Evolutionary conservation across 2,113 vertebrate genomes (phyloP).

Genomic region (Hemicordylus capensis): DNA sequence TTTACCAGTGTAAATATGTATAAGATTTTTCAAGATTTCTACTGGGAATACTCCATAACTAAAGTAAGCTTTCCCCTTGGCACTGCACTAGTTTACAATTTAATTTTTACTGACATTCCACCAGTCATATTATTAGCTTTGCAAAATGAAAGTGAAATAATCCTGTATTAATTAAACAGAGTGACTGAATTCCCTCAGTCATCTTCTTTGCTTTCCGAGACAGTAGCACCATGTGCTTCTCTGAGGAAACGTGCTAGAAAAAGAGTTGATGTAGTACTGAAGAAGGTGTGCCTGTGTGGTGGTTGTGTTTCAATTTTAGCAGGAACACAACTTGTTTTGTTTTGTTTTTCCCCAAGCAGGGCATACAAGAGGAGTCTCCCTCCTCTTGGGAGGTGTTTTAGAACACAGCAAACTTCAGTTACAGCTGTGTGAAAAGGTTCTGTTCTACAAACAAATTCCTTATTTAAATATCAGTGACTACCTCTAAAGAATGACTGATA

Average conservation of each 20-base stretch:
- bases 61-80: constrained; percentile 74
- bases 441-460: constrained; percentile 59
- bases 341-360: constrained; percentile 1
- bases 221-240: constrained; percentile 55
- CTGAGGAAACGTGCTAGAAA: constrained; percentile 60
- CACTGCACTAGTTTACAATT: constrained; percentile 78
- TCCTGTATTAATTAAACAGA: constrained; percentile 83
- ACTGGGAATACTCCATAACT: constrained; percentile 70
- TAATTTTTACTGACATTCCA: constrained; percentile 83
- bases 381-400: constrained; percentile 50
- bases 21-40: constrained; percentile 75
- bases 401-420: constrained; percentile 58
- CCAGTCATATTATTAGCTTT: constrained; percentile 79
- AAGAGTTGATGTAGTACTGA: constrained; percentile 50
- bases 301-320: constrained; percentile 40
- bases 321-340: constrained; percentile 54
- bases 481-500: constrained; percentile 70
- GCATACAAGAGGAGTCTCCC: too few species aligned
- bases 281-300: not conserved
- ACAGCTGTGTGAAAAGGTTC: constrained; percentile 43
- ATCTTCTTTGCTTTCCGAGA: constrained; percentile 72
- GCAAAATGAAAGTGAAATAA: constrained; percentile 84
- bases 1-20: constrained; percentile 70
- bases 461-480: constrained; percentile 68
- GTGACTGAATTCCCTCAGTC: constrained; percentile 76